Conservation (phyloP, 2,797 vertebrate species). For the Ptychadena robeensis region DNA sequence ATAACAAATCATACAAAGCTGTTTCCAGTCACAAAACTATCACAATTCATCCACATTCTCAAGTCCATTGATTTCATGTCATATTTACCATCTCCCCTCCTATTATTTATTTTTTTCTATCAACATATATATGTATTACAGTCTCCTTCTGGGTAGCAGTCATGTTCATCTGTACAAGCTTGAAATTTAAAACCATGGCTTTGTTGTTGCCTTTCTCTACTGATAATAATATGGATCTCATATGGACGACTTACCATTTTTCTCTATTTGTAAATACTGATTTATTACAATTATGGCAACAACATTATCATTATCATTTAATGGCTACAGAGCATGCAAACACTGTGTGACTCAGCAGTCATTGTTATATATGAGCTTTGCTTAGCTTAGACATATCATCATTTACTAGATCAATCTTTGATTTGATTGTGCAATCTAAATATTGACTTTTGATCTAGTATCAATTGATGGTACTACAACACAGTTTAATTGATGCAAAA, state of each 20-base stretch:
- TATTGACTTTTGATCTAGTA: too few species aligned
- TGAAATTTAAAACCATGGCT: background rate
- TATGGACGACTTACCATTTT: background rate
- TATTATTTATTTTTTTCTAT: conserved; percentile 15
- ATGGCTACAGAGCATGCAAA: background rate
- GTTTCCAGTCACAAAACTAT: conserved; percentile 3
- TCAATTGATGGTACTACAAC: too few species aligned
- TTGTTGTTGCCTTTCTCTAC: background rate
- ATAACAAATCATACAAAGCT: conserved; percentile 33
- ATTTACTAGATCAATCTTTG: too few species aligned
- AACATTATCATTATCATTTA: background rate
- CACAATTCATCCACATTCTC: conserved; percentile 22
- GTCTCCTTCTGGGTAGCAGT: background rate
- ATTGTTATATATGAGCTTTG: too few species aligned
- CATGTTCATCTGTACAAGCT: background rate
- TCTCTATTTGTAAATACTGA: background rate
- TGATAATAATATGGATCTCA: background rate
- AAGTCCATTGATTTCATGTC: conserved; percentile 35
- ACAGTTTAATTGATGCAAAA: too few species aligned
- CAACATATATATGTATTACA: background rate
- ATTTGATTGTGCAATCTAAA: too few species aligned
- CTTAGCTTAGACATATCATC: too few species aligned
- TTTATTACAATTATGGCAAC: background rate
- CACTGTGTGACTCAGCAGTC: background rate
- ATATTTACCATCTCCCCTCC: conserved; percentile 13